A percentile compares a stretch with the other conserved stretches of the same genome.
phyloP scores from a whole-genome alignment of 2,888 invertebrate species.

The Ophonus ardosiacus region DNA sequence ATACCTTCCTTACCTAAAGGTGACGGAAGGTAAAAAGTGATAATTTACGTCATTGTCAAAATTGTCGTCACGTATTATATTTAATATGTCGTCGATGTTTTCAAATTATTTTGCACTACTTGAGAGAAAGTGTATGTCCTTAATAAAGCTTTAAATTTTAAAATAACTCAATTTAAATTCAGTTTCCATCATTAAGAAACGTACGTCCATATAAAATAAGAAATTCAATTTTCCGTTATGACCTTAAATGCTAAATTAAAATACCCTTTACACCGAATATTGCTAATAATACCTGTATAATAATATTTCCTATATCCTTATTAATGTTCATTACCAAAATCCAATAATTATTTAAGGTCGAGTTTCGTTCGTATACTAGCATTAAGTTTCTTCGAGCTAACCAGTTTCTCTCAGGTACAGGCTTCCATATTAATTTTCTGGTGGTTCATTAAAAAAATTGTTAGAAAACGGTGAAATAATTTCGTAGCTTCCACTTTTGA shows the following conservation, averaged over 20 bases:
- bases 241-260: slow-evolving; percentile 13
- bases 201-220: slow-evolving; percentile 4
- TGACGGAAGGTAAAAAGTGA: too few species aligned
- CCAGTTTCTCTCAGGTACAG: slow-evolving; percentile 33
- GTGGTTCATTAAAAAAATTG: slow-evolving; percentile 48
- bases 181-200: slow-evolving; percentile 6
- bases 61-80: too few species aligned
- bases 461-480: slow-evolving; percentile 46
- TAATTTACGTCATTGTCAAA: too few species aligned
- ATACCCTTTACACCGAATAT: slow-evolving; percentile 16
- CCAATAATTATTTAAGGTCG: slow-evolving; percentile 32
- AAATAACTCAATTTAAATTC: slow-evolving; percentile 32
- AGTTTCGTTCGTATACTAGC: background rate
- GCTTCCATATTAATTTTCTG: slow-evolving; percentile 45
- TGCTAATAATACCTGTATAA: slow-evolving; percentile 41
- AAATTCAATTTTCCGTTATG: slow-evolving; percentile 36
- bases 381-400: slow-evolving; percentile 1
- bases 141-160: background rate
- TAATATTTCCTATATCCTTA: slow-evolving; percentile 45
- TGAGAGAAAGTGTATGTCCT: slow-evolving; percentile 4
- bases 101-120: background rate
- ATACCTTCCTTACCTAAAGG: too few species aligned
- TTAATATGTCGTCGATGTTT: too few species aligned
- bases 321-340: slow-evolving; percentile 44
- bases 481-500: slow-evolving; percentile 21